phyloP scores from a whole-genome alignment of 1,140 invertebrate genomes.

The Penaeus japonicus region DNA sequence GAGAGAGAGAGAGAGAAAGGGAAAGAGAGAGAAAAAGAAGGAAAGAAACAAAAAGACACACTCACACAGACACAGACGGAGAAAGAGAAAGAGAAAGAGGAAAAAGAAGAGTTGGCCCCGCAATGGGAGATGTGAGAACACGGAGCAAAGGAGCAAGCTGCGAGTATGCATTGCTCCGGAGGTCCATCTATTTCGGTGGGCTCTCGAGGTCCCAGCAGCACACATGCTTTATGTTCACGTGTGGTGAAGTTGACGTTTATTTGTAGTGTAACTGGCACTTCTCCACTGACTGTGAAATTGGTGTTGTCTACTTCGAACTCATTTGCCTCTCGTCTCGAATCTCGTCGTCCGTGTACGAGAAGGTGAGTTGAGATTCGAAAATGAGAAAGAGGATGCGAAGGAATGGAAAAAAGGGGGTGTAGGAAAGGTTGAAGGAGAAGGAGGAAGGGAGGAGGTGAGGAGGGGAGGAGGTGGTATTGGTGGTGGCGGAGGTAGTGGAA shows the following conservation, averaged over 20 bases:
- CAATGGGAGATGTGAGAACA: too few species aligned
- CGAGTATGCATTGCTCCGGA: neutral
- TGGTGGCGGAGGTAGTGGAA: neutral
- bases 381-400: neutral
- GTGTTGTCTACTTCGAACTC: conserved; percentile 25
- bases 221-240: neutral
- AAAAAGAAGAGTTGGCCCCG: too few species aligned
- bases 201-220: neutral
- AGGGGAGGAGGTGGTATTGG: too few species aligned
- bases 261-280: neutral
- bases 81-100: too few species aligned
- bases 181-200: neutral
- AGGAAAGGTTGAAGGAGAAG: neutral
- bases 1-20: neutral
- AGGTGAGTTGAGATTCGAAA: neutral
- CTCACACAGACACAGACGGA: too few species aligned
- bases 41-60: too few species aligned
- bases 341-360: neutral
- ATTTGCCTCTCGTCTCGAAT: conserved; percentile 23
- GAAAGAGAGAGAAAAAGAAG: too few species aligned
- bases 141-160: too few species aligned
- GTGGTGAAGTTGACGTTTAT: conserved; percentile 13
- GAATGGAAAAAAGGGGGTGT: neutral
- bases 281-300: conserved; percentile 15
- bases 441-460: neutral